phyloP scores from a whole-genome alignment of 2,797 vertebrate genomes.

The Lepus oiostolus region DNA sequence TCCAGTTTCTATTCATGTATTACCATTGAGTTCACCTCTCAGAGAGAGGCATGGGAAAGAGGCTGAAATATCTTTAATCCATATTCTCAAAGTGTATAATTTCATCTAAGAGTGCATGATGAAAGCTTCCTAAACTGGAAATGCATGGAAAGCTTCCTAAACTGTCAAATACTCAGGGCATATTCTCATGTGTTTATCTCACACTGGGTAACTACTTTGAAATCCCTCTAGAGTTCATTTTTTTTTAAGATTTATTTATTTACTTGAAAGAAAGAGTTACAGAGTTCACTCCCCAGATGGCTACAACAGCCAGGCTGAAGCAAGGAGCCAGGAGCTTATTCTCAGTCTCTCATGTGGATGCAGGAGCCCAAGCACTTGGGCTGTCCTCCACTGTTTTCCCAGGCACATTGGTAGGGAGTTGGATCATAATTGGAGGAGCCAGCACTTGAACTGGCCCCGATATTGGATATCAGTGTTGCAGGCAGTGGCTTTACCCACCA shows the following conservation, averaged over 20 bases:
- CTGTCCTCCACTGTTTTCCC: no score
- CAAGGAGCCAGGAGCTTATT: no score
- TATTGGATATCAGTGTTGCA: no score
- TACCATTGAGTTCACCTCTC: not conserved
- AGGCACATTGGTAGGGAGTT: no score
- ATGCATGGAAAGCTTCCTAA: not conserved
- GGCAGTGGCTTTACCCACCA: no score
- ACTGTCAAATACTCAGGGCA: constrained; percentile 5
- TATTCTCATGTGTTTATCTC: constrained; percentile 23
- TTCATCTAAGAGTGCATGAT: not conserved
- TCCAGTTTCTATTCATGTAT: not conserved
- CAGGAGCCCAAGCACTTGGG: no score
- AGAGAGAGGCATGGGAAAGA: not conserved
- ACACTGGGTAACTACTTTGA: constrained; percentile 27
- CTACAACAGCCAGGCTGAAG: no score
- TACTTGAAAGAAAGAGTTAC: no score
- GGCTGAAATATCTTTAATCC: constrained; percentile 1
- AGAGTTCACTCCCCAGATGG: no score
- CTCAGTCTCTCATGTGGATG: no score
- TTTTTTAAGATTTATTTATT: not conserved
- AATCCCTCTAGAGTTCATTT: constrained; percentile 58
- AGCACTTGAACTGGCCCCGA: no score
- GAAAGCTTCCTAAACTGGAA: constrained; percentile 7
- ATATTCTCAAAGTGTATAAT: not conserved
- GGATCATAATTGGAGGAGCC: no score